Evolutionary conservation across 2,888 invertebrate genomes (phyloP).

Genomic region (Hyppa rectilinea): DNA sequence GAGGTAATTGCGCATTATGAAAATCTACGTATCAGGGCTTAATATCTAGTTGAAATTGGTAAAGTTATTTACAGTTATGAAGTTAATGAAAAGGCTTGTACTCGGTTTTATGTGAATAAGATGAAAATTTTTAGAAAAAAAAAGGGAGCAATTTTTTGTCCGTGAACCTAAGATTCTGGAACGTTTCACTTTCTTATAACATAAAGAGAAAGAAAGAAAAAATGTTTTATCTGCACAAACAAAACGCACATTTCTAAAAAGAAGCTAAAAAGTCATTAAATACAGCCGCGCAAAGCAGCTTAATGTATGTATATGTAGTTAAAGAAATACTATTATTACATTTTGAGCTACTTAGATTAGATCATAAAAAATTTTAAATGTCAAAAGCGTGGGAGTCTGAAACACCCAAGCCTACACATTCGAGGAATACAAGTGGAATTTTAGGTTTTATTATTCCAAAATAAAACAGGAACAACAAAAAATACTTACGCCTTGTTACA

Average conservation of each 20-base stretch:
- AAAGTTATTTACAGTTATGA: conserved; percentile 1
- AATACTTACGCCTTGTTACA: not conserved
- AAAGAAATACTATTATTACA: not conserved
- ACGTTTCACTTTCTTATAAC: too few species aligned
- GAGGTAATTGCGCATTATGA: conserved; percentile 65
- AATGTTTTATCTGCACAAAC: too few species aligned
- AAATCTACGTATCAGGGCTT: conserved; percentile 52
- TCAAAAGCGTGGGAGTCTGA: not conserved
- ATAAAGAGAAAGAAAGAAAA: too few species aligned
- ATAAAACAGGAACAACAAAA: not conserved
- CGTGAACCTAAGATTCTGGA: not conserved
- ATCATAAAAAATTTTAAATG: not conserved
- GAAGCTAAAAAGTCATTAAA: too few species aligned
- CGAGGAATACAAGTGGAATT: not conserved
- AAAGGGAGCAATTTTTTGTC: too few species aligned
- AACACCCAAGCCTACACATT: not conserved
- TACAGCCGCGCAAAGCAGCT: too few species aligned
- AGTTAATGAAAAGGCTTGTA: not conserved
- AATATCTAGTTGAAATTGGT: conserved; percentile 45
- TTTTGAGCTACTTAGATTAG: not conserved
- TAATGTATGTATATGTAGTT: not conserved
- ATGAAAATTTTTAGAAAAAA: not conserved
- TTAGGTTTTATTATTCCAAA: not conserved
- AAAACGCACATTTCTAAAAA: too few species aligned
- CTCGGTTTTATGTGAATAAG: not conserved